phyloP scores from a whole-genome alignment of 1,140 invertebrate species.

The Procambarus clarkii region DNA sequence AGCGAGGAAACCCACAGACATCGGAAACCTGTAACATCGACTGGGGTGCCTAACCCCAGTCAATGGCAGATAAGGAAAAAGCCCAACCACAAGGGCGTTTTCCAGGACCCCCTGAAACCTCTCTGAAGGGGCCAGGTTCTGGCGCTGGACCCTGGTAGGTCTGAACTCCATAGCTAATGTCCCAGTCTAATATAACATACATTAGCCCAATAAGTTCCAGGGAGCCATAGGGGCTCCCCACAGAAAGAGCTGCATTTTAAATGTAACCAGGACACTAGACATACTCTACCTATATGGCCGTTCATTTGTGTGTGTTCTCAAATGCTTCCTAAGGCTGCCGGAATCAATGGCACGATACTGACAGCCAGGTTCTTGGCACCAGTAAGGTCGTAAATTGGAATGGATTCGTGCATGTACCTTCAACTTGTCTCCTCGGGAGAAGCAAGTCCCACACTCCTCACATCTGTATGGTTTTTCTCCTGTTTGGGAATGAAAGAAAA shows the following conservation, averaged over 20 bases:
- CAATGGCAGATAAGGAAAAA: too few species aligned
- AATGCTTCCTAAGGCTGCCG: conserved; percentile 58
- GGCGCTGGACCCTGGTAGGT: too few species aligned
- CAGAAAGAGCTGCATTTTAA: not conserved
- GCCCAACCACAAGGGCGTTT: too few species aligned
- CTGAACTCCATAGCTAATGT: too few species aligned
- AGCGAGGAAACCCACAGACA: too few species aligned
- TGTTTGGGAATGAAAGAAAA: not conserved
- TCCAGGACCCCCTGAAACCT: too few species aligned
- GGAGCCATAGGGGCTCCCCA: too few species aligned
- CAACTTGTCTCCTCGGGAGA: conserved; percentile 54
- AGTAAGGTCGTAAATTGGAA: conserved; percentile 50
- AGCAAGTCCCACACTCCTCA: conserved; percentile 59
- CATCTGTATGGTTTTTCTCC: conserved; percentile 60
- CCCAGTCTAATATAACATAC: too few species aligned
- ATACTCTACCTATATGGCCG: conserved; percentile 43
- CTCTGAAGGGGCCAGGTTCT: too few species aligned
- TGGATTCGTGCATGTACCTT: conserved; percentile 56
- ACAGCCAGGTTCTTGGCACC: conserved; percentile 34
- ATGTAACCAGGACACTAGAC: not conserved
- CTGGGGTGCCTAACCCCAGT: too few species aligned
- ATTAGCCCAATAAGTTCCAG: too few species aligned
- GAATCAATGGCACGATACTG: conserved; percentile 64
- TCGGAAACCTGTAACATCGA: too few species aligned
- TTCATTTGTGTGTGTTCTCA: conserved; percentile 59